Evolutionary conservation across 2,888 invertebrate genomes (phyloP), one percentile per base, ranked within the genome.

Genomic region (Iselma pallidipennis): DNA sequence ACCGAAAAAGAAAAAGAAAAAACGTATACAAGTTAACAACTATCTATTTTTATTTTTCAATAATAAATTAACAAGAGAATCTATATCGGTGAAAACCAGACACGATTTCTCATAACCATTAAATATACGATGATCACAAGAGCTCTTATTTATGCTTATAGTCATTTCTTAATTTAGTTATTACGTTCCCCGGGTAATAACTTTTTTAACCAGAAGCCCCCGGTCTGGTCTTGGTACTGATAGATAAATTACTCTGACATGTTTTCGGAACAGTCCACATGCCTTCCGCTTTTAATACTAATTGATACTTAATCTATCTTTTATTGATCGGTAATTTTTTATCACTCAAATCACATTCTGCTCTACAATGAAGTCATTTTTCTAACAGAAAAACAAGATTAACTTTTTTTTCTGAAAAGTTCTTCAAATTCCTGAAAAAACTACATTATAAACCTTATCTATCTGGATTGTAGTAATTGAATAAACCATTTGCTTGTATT

Each of bases 151-250:
- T 72, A 70, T 71, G 70, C 69, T 66, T 63, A 71, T 67, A 68
- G 69, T 60, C 61, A 23, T 67, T 65, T 70, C 71, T 73, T 71
- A 71, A 73, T 73, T 71, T 71, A 72, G 73, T 72, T 70, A 71
- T 73, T 70, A 73, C 68, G 65, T 61, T 68, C 67, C 68, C 23
- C n/a, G n/a, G 23, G 59, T 68, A 66, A 67, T 67, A 67, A 64
- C 66, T 59, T 61, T n/a, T 23, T 45, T 45, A 66, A 62, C 66
- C 68, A 69, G 71, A 71, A 70, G 67, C 69, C 64, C 26, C 61
- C 56, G 66, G 42, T 55, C 49, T 56, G 50, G 26, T 50, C 50
- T 33, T 55, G n/a, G 59, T 33, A 37, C 48, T 49, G 50, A 55
- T 29, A 59, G 49, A 55, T 49, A 49, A 59, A 48, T 55, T 55